These are phyloP conservation scores for Craniophora ligustri DNA, from an alignment of 2,888 invertebrate species.

Conservation along the genomic window DNA sequence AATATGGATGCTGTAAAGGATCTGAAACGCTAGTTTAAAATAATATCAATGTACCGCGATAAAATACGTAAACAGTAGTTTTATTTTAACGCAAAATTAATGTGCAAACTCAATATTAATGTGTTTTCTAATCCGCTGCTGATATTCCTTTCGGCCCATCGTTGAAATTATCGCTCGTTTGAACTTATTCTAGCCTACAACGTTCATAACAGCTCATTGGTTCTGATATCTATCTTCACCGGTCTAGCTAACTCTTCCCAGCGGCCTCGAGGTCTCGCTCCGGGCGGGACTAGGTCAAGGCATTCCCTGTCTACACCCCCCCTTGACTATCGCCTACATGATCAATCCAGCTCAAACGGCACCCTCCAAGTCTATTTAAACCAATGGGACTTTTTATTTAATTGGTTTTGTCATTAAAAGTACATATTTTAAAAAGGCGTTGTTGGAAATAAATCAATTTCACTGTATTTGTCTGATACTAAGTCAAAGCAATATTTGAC, in stretches of 20 bases:
- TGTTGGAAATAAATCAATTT: no score
- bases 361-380: background rate
- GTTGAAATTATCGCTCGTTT: no score
- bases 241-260: conserved; percentile 11
- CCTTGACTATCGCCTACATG: conserved; percentile 4
- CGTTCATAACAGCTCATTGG: conserved; percentile 35
- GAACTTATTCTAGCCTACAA: conserved; percentile 11
- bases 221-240: conserved; percentile 14
- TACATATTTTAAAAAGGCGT: no score
- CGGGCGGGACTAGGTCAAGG: conserved; percentile 37
- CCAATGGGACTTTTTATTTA: no score
- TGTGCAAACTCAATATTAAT: background rate
- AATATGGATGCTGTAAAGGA: no score
- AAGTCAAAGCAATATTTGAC: no score
- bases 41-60: no score
- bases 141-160: conserved; percentile 15
- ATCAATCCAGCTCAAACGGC: background rate
- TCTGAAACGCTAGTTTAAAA: no score
- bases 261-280: conserved; percentile 25
- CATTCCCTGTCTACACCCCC: conserved; percentile 6
- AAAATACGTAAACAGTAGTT: no score
- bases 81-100: no score
- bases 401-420: no score
- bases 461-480: no score
- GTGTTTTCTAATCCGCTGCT: background rate